Evolutionary conservation across 37 sponge, comb jelly and placozoan genomes (phyloP), one percentile per base, ranked within the genome.

Genomic region (Aplysina aerophoba): DNA sequence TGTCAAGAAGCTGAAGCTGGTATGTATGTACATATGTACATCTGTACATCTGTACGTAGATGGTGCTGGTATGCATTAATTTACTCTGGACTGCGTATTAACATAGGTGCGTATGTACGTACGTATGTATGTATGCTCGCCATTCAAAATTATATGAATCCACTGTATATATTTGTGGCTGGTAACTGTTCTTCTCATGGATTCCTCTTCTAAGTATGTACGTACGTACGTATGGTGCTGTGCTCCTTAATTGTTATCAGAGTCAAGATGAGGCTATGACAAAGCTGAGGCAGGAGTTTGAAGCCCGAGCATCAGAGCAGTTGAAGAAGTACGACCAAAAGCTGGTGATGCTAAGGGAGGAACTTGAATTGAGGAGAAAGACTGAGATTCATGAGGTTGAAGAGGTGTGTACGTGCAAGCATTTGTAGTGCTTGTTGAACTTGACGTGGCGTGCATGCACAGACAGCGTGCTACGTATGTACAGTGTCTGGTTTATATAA

Each of bases 331-430:
- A 99, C 84, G 95, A 96, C 31, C 40, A 73, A 58, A 99, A 99
- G 62, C 94, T 99, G 95, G 73, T 58, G 40, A 80, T 74, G 17
- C 81, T 94, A 65, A 90, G 97, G 57, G 99, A 99, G 39, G 99
- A 99, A 66, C 86, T 99, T 8, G 99, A 99, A 81, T 90, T 99
- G 65, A 85, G 94, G 65, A 89, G 99, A 37, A 99, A 96, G 83
- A 93, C 95, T 25, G 97, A 99, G 73, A 91, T 99, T 24, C 97
- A 99, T 73, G 99, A 99, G 53, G 88, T 99, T 58, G 99, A 99
- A 81, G 97, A 99, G 91, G 98, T 97, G 44, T 3, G 81, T 68
- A 33, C 38, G 15, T 57, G 11, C 6, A 15, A 31, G 1, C 20
- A 2, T 83, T 62, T 62, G 25, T 14, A 27, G 25, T 62, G 11